These are phyloP conservation scores for Diabrotica balteata DNA, from an alignment of 2,888 invertebrate genomes.

Conservation along the genomic window DNA sequence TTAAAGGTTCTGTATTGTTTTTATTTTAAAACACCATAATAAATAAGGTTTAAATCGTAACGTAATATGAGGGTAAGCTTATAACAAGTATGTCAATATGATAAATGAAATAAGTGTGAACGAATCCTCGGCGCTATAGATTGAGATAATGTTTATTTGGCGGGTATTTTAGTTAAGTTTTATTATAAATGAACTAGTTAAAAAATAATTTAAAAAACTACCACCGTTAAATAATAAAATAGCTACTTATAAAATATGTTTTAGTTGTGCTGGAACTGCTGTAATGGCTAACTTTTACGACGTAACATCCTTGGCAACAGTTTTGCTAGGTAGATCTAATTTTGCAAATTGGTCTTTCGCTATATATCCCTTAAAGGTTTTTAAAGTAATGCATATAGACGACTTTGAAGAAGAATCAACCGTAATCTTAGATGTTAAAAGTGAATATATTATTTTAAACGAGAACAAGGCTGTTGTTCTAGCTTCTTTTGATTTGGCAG, in stretches of 20 bases:
- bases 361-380: constrained; percentile 47
- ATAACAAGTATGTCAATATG: too few relatives aligned
- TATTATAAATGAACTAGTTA: too few relatives aligned
- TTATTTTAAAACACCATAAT: too few relatives aligned
- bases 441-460: constrained; percentile 65
- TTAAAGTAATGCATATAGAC: constrained; percentile 59
- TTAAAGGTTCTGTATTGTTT: too few relatives aligned
- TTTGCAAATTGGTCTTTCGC: constrained; percentile 48
- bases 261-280: constrained; percentile 62
- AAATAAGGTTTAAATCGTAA: too few relatives aligned
- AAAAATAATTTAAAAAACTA: too few relatives aligned
- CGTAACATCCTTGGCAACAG: constrained; percentile 61
- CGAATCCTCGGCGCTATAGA: too few relatives aligned
- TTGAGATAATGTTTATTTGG: too few relatives aligned
- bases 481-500: constrained; percentile 67
- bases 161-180: too few relatives aligned
- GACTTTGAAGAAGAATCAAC: constrained; percentile 62
- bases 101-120: too few relatives aligned
- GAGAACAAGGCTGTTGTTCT: constrained; percentile 66
- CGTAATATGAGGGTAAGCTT: too few relatives aligned
- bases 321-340: constrained; percentile 59
- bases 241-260: not conserved
- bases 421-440: constrained; percentile 63
- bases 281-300: constrained; percentile 67
- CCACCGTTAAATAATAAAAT: too few relatives aligned